Base-by-base conservation (phyloP, 2,888 invertebrate genomes). In the Hololepta plana region DNA sequence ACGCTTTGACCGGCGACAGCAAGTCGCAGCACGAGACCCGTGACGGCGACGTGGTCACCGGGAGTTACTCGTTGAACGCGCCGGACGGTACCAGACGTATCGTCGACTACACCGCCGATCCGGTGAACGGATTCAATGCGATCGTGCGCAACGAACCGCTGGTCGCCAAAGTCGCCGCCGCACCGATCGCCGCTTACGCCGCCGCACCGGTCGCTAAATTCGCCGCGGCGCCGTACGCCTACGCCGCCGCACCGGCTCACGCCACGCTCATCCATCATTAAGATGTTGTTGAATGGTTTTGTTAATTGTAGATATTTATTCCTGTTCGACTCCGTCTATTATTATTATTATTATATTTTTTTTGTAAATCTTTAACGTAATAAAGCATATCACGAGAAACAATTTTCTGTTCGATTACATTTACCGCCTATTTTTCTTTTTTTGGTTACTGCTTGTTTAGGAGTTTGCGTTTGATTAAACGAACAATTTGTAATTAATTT, bases 51-150 rank as follows among this genome's bases (percentile, higher is more conserved):
- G 57, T 59, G 32, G 65, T 65, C 25, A 59, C 59, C 36, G 64
- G 64, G 28, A 53, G 57, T 33, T 65, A 64, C 48, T 58, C 59
- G 22, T 44, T 64, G 12, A 54, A 59, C 27, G 64, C 64, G 42
- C 55, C 65, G 32, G 64, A 65, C 37, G 65, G 64, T 37, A 61
- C 60, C 30, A 51, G 59, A 32, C 55, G 64, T 33, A 51, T 57
- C 38, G 65, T 65, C 8, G 62, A 64, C 40, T 65, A 65, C 47
- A 59, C 59, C 27, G 62, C 65, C 26, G 64, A 65, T 48, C 63
- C 64, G 23, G 52, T 61, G 29, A 57, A 64, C 39, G 65, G 64
- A 25, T 65, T 65, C 56, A 64, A 65, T 40, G 64, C 64, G 30
- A 59, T 64, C 21, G 65, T 65, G 10, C 59, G 55, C 38, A 57